These are phyloP conservation scores for Sipha flava DNA, from an alignment of 1,140 invertebrate genomes.

Conservation along the genomic window DNA sequence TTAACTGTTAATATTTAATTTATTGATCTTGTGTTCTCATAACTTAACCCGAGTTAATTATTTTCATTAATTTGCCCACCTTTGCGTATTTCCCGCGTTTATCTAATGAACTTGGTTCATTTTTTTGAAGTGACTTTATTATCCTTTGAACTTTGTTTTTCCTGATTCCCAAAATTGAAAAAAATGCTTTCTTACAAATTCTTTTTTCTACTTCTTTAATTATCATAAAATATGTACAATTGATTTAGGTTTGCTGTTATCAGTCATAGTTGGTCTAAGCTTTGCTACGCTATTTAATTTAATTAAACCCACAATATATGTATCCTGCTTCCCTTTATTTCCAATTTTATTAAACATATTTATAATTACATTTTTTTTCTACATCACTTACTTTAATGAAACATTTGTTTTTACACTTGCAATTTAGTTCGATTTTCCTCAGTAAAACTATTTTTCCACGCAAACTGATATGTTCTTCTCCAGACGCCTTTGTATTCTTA, in stretches of 20 bases:
- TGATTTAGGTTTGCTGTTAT: neutral
- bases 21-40: too few species aligned
- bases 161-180: neutral
- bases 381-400: neutral
- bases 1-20: too few species aligned
- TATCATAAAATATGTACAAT: neutral
- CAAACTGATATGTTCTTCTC: neutral
- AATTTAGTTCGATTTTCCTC: neutral
- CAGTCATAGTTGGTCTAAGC: neutral
- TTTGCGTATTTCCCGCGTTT: neutral
- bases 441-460: neutral
- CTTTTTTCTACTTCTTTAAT: too few species aligned
- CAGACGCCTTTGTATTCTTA: neutral
- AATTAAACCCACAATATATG: neutral
- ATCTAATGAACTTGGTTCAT: neutral
- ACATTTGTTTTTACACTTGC: neutral
- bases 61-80: too few species aligned
- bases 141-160: neutral
- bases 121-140: neutral
- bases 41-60: too few species aligned
- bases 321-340: neutral
- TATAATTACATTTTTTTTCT: neutral
- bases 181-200: neutral
- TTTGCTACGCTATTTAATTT: neutral
- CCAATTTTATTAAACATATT: neutral